A percentile compares a stretch with the other conserved stretches of the same genome.
Evolutionary conservation across 2,888 invertebrate species (phyloP).

Genomic region (Troilus luridus): DNA sequence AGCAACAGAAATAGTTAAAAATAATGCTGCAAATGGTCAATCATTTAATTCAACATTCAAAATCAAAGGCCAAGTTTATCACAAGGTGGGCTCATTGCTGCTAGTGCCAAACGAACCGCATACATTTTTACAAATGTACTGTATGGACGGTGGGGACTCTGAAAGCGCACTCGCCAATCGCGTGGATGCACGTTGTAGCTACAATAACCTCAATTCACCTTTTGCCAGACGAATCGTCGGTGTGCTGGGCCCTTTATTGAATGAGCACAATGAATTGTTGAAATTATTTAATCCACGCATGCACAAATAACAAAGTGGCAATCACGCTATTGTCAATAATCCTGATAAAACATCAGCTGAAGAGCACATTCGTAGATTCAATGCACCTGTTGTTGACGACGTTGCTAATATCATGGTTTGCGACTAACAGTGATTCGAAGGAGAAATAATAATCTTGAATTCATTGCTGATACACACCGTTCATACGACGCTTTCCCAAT

Average conservation of each 20-base stretch:
- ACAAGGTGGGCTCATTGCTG: conserved; percentile 59
- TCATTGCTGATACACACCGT: conserved; percentile 29
- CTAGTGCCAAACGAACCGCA: conserved; percentile 57
- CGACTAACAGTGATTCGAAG: conserved; percentile 23
- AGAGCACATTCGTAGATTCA: too few species aligned
- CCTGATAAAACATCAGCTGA: too few species aligned
- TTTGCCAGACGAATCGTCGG: conserved; percentile 66
- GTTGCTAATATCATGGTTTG: too few species aligned
- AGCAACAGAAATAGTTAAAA: conserved; percentile 48
- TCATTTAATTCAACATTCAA: conserved; percentile 60
- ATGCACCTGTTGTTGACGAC: too few species aligned
- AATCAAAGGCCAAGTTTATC: conserved; percentile 62
- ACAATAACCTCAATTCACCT: conserved; percentile 63
- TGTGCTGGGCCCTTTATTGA: conserved; percentile 65
- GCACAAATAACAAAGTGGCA: conserved; percentile 56
- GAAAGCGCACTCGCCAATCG: too few species aligned
- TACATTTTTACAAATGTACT: conserved; percentile 60
- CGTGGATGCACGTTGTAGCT: conserved; percentile 47
- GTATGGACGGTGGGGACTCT: conserved; percentile 62
- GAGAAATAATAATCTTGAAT: conserved; percentile 40
- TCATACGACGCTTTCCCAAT: conserved; percentile 44
- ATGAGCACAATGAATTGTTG: conserved; percentile 53
- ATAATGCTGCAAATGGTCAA: conserved; percentile 53
- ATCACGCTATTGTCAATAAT: conserved; percentile 59
- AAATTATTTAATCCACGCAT: conserved; percentile 49